Conservation (phyloP, 2,888 invertebrate genomes). For the Drosophila rellima region DNA sequence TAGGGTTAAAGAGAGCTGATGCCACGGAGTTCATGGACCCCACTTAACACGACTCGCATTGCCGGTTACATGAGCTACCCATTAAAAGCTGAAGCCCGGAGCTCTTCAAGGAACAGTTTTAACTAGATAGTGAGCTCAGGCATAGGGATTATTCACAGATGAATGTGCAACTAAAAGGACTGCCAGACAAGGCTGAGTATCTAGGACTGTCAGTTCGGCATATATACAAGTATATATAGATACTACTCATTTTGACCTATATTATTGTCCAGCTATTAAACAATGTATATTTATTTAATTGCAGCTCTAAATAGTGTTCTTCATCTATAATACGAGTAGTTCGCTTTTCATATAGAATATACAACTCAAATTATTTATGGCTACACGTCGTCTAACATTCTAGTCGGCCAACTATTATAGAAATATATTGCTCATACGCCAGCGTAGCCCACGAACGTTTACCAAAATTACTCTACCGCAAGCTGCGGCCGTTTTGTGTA, state of each 20-base stretch:
- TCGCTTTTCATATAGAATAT: slow-evolving; percentile 4
- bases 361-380: slow-evolving; percentile 50
- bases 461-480: slow-evolving; percentile 66
- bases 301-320: not conserved
- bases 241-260: slow-evolving; percentile 5
- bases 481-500: slow-evolving; percentile 63
- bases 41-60: slow-evolving; percentile 64
- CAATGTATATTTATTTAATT: slow-evolving; percentile 38
- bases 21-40: slow-evolving; percentile 65
- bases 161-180: slow-evolving; percentile 41
- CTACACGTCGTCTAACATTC: slow-evolving; percentile 24
- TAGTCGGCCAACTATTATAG: slow-evolving; percentile 25
- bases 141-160: slow-evolving; percentile 50
- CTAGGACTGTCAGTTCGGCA: not conserved
- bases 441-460: slow-evolving; percentile 31
- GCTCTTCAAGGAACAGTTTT: slow-evolving; percentile 47
- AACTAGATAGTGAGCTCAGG: slow-evolving; percentile 51
- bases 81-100: slow-evolving; percentile 43
- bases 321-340: no score
- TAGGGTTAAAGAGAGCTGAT: slow-evolving; percentile 37
- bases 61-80: slow-evolving; percentile 45
- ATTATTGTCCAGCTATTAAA: slow-evolving; percentile 27
- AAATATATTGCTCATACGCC: slow-evolving; percentile 66
- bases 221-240: not conserved
- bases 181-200: slow-evolving; percentile 14